Base-by-base conservation (phyloP, 2,888 invertebrate species). In the Limenitis camilla region DNA sequence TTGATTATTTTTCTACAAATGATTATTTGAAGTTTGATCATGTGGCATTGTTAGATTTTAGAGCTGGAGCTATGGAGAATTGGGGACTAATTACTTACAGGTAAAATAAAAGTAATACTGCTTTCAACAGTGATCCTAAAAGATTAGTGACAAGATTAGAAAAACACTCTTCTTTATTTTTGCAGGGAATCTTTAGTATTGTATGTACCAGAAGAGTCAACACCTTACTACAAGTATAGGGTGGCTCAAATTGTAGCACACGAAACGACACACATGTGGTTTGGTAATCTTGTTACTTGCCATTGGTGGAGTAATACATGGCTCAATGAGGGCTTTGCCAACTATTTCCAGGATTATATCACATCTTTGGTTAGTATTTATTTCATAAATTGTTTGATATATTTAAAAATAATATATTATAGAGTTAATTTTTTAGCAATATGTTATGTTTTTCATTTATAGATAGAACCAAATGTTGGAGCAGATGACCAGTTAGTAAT, bases 51-150 rank as follows among this genome's bases (percentile, higher is more conserved):
- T 92, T 95, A 0, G 94, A 96, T 71, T 96, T 96, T 72, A 89
- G 90, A 42, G 92, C 93, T 58, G 94, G 94, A 40, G 96, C 96
- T 47, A 96, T 96, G 96, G 96, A 96, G 72, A 96, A 97, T 72
- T 96, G 96, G 96, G 96, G 96, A 6, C 83, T 96, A 28, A 89
- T 96, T 6, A 96, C 94, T 3, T 96, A 93, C 79, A 90, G 91
- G 92, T 92, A 72, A 59, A 41, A 39, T 36, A 11, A 6, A 10
- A 5, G 10, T 29, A n/a, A 6, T n/a, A 31, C 5, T 42, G 4
- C 2, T 10, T 28, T 8, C n/a, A 5, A 35, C n/a, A n/a, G 35
- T 35, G n/a, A 5, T 5, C 35, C 35, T n/a, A 8, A n/a, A 6
- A 9, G 35, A n/a, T 1, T 35, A 35, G n/a, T 35, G n/a, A n/a